Conservation (phyloP, 1,140 invertebrate species). For the Drosophila elegans region DNA sequence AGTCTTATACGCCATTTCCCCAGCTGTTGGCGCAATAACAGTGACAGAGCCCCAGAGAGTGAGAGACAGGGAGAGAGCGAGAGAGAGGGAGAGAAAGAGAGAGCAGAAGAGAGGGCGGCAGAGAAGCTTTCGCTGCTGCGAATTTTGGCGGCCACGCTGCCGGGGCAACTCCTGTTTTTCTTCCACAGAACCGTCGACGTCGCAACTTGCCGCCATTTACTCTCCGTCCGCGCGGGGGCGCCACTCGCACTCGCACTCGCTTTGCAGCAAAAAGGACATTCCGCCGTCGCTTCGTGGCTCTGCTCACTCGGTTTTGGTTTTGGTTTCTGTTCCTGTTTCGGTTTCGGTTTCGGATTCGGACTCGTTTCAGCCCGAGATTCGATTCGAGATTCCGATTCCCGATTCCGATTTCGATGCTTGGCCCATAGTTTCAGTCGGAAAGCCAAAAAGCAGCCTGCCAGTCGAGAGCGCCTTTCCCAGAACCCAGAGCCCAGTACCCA, state of each 20-base stretch:
- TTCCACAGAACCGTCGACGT: slow-evolving; percentile 26
- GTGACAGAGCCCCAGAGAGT: not conserved
- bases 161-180: slow-evolving; percentile 37
- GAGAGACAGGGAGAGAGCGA: slow-evolving; percentile 1
- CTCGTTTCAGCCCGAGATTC: slow-evolving; percentile 36
- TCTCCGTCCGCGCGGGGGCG: slow-evolving; percentile 48
- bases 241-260: slow-evolving; percentile 30
- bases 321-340: not conserved
- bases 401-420: slow-evolving; percentile 46
- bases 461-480: slow-evolving; percentile 33
- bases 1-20: slow-evolving; percentile 40
- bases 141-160: slow-evolving; percentile 33
- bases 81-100: slow-evolving; percentile 1
- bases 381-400: slow-evolving; percentile 31
- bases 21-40: slow-evolving; percentile 35
- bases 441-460: slow-evolving; percentile 41
- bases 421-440: slow-evolving; percentile 29
- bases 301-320: slow-evolving; percentile 10
- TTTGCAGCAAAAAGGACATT: slow-evolving; percentile 57
- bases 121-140: slow-evolving; percentile 44
- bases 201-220: slow-evolving; percentile 36
- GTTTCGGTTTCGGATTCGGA: slow-evolving; percentile 16
- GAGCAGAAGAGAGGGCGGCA: slow-evolving; percentile 10
- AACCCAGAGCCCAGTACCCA: not conserved
- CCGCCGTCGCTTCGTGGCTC: slow-evolving; percentile 19